Conservation (phyloP, 2,113 vertebrate species). For the Arothron firmamentum region DNA sequence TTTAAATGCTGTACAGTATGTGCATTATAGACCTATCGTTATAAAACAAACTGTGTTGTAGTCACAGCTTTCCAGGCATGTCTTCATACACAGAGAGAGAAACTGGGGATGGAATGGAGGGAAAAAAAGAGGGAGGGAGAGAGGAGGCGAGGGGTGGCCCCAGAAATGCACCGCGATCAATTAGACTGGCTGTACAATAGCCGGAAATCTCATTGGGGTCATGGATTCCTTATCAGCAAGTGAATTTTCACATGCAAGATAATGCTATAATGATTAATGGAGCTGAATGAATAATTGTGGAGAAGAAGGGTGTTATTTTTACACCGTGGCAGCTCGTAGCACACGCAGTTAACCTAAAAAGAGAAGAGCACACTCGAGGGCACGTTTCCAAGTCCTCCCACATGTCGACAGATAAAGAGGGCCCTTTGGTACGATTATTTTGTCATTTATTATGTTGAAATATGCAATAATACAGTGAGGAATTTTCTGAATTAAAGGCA, state of each 20-base stretch:
- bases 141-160: conserved; percentile 21
- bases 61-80: conserved; percentile 8
- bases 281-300: conserved; percentile 66
- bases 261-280: conserved; percentile 72
- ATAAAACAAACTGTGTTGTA: background rate
- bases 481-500: background rate
- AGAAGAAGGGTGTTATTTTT: conserved; percentile 62
- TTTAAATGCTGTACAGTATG: background rate
- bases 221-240: conserved; percentile 69
- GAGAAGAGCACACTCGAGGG: conserved; percentile 59
- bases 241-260: conserved; percentile 74
- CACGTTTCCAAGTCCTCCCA: conserved; percentile 58
- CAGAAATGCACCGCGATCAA: conserved; percentile 64
- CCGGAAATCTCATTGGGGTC: conserved; percentile 72
- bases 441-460: conserved; percentile 12
- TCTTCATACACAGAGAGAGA: background rate
- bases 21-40: background rate
- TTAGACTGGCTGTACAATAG: conserved; percentile 68
- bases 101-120: background rate
- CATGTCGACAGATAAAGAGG: conserved; percentile 54
- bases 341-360: conserved; percentile 63
- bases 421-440: conserved; percentile 37
- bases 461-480: conserved; percentile 8
- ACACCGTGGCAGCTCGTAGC: conserved; percentile 56
- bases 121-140: conserved; percentile 4